These are phyloP conservation scores for Drosophila bocqueti DNA, from an alignment of 1,140 invertebrate genomes.

Conservation along the genomic window DNA sequence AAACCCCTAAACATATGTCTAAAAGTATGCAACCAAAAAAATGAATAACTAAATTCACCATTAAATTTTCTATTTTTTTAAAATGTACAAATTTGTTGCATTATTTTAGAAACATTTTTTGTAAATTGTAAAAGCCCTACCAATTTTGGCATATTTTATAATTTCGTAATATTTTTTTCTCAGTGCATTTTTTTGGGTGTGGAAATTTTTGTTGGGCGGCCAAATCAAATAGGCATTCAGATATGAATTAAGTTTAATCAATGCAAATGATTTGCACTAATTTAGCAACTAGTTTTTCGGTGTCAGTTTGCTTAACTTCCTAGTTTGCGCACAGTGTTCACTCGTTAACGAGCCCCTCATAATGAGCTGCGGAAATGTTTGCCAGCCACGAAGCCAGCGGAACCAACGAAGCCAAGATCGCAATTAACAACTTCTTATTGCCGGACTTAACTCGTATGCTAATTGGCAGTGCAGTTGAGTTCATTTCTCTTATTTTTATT, in stretches of 20 bases:
- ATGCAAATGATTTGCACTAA: constrained; percentile 80
- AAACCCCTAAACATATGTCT: too few relatives aligned
- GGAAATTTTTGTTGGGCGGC: constrained; percentile 34
- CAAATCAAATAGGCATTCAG: constrained; percentile 68
- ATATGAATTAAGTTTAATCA: constrained; percentile 72
- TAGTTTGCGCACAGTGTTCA: constrained; percentile 27
- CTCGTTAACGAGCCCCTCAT: constrained; percentile 58
- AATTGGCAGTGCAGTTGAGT: constrained; percentile 62
- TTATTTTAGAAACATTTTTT: not conserved
- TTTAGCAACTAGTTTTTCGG: constrained; percentile 65
- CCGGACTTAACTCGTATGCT: constrained; percentile 45
- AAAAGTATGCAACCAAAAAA: too few relatives aligned
- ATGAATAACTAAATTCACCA: not conserved
- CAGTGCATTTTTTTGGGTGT: not conserved
- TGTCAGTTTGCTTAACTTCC: constrained; percentile 45
- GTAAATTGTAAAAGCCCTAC: not conserved
- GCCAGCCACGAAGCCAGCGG: constrained; percentile 15
- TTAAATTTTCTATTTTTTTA: not conserved
- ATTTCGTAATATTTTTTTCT: not conserved
- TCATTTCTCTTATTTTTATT: constrained; percentile 2
- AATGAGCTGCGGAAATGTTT: constrained; percentile 69
- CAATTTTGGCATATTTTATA: not conserved
- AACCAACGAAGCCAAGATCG: constrained; percentile 24
- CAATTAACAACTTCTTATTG: constrained; percentile 69
- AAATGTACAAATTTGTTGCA: not conserved